Evolutionary conservation across 1,140 invertebrate species (phyloP).

Genomic region (Teleopsis dalmanni): DNA sequence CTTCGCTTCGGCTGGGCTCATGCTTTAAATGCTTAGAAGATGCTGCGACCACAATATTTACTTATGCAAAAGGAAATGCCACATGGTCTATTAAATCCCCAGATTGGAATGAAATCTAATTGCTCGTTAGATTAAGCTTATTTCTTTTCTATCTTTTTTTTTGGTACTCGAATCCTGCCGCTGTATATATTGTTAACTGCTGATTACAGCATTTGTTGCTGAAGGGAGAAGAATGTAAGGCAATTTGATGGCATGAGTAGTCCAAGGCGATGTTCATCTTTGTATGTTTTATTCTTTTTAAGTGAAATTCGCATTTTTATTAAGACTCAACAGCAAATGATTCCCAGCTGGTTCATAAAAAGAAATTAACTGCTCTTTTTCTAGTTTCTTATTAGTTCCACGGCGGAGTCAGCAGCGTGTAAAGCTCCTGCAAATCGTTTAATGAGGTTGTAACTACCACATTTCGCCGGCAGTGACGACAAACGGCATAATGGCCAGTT

Average conservation of each 20-base stretch:
- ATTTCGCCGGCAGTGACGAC: too few relatives aligned
- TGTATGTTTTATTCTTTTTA: constrained; percentile 2
- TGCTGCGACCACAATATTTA: not conserved
- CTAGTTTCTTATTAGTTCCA: not conserved
- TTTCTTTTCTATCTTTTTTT: constrained; percentile 6
- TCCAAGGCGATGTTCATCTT: not conserved
- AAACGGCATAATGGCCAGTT: too few relatives aligned
- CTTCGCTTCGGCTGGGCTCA: not conserved
- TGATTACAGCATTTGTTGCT: constrained; percentile 42
- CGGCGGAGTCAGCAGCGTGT: not conserved
- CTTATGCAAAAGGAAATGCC: not conserved
- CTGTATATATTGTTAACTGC: constrained; percentile 44
- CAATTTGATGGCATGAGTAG: not conserved
- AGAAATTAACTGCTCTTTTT: constrained; percentile 41
- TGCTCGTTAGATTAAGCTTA: constrained; percentile 43
- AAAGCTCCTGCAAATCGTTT: constrained; percentile 5
- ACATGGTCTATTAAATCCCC: constrained; percentile 20
- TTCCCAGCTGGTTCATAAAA: constrained; percentile 46
- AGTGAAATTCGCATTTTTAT: not conserved
- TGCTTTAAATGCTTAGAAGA: not conserved
- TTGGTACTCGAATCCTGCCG: constrained; percentile 9
- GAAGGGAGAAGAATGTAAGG: constrained; percentile 6
- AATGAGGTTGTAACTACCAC: constrained; percentile 5
- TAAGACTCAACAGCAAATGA: constrained; percentile 22
- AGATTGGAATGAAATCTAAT: constrained; percentile 45